Evolutionary conservation across 30 jellyfish, hydroid and myxozoan genomes (phyloP), one percentile per base, ranked within the genome.

Genomic region (Hydractinia symbiolongicarpus): DNA sequence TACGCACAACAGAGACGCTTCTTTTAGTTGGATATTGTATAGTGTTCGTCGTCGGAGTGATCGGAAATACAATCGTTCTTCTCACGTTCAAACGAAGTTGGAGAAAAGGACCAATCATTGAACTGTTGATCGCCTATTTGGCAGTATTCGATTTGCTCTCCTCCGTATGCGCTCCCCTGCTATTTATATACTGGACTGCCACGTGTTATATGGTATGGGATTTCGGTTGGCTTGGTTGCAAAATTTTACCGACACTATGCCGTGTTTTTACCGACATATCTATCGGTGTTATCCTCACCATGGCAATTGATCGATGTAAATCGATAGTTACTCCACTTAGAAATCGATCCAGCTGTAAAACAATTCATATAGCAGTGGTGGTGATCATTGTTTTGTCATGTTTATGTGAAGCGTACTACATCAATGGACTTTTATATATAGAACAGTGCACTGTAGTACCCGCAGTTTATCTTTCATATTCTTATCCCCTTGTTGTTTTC

Each of bases 261-360:
- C 95, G 94, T 5, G 56, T 87, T 30, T 50, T 85, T 15, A 83
- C 96, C 6, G 87, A 85, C 17, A 76, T 86, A 9, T 91, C 98
- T 21, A 55, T 86, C 9, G 91, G 87, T 9, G 75, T 91, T 13
- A 86, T 91, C 50, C 86, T 91, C 44, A 66, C 87, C 50, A 83
- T 91, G 61, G 96, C 89, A 49, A 16, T 91, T 57, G 98, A 91
- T 68, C 86, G 98, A n/a, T 91, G 94, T 81, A 82, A 96, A 5
- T 78, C 94, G 11, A 91, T 91, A 6, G 89, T 91, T 61, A 80
- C 91, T 67, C 97, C 97, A 4, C 81, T 90, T 58, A 81, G 67
- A 60, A 61, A 83, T 0, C 83, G 87, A 17, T 54, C 82, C 53
- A 82, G 84, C 40, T 53, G 83, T n/a, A 62, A 58, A 52, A 93